These are phyloP conservation scores for Prostheceraeus crozeri DNA, from an alignment of 2,888 invertebrate species.

Conservation along the genomic window DNA sequence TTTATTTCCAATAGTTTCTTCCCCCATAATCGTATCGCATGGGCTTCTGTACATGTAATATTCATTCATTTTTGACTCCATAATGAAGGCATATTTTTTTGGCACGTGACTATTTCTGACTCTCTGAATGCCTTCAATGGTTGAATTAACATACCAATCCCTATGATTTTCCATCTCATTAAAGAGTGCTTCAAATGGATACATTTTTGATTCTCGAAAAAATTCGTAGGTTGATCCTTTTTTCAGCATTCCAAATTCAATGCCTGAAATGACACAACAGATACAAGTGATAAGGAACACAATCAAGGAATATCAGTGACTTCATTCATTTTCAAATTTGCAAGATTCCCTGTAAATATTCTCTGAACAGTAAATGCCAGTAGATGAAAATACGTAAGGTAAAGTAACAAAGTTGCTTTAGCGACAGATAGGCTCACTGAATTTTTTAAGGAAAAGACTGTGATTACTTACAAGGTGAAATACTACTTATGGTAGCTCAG, in stretches of 20 bases:
- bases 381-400: too few relatives aligned
- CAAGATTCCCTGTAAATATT: too few relatives aligned
- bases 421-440: too few relatives aligned
- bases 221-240: conserved; percentile 78
- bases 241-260: conserved; percentile 66
- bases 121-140: conserved; percentile 29
- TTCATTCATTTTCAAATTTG: too few relatives aligned
- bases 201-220: conserved; percentile 64
- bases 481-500: too few relatives aligned
- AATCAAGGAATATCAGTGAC: too few relatives aligned
- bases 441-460: too few relatives aligned
- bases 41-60: conserved; percentile 35
- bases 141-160: conserved; percentile 28
- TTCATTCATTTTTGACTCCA: conserved; percentile 42
- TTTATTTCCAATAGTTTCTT: conserved; percentile 5
- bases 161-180: conserved; percentile 32
- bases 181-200: conserved; percentile 33
- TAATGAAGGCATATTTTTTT: conserved; percentile 42
- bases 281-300: too few relatives aligned
- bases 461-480: too few relatives aligned
- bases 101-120: conserved; percentile 38
- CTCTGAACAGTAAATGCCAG: too few relatives aligned
- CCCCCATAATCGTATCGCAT: conserved; percentile 39
- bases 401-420: too few relatives aligned
- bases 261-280: conserved; percentile 13